phyloP scores from a whole-genome alignment of 2,888 invertebrate genomes.

The Diploptera punctata region DNA sequence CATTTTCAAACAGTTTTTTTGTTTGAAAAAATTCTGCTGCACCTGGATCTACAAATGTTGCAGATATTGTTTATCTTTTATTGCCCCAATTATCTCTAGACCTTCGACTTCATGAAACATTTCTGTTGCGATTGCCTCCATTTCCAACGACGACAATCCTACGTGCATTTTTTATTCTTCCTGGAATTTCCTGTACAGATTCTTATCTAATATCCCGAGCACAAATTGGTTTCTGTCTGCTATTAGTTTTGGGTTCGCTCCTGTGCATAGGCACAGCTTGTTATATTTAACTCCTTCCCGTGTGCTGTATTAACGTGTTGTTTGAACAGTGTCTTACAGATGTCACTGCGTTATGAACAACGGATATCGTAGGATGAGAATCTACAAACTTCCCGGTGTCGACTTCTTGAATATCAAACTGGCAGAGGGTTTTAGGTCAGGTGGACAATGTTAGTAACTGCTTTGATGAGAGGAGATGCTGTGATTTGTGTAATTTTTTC shows the following conservation, averaged over 20 bases:
- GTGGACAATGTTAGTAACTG: constrained; percentile 83
- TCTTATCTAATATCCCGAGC: constrained; percentile 92
- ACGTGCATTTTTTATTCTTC: constrained; percentile 69
- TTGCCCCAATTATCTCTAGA: constrained; percentile 90
- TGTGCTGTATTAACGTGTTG: too few species aligned
- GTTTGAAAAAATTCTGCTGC: constrained; percentile 91
- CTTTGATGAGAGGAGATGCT: constrained; percentile 87
- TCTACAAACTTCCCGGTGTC: constrained; percentile 64
- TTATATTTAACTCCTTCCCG: constrained; percentile 72
- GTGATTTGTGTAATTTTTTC: constrained; percentile 80
- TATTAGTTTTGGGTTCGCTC: constrained; percentile 85
- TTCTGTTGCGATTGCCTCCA: constrained; percentile 98
- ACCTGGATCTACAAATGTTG: constrained; percentile 95
- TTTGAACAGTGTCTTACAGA: constrained; percentile 66
- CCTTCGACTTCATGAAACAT: constrained; percentile 86
- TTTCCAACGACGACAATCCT: constrained; percentile 90
- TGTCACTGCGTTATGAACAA: constrained; percentile 71
- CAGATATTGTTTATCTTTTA: constrained; percentile 93
- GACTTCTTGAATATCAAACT: constrained; percentile 86
- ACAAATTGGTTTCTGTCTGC: constrained; percentile 68
- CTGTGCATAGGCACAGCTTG: constrained; percentile 89
- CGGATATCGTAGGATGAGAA: constrained; percentile 68
- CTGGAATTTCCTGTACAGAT: constrained; percentile 81
- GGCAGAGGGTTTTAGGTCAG: constrained; percentile 82
- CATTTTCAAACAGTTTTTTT: constrained; percentile 52